Evolutionary conservation across 1,140 invertebrate species (phyloP).

Genomic region (Solenopsis invicta): DNA sequence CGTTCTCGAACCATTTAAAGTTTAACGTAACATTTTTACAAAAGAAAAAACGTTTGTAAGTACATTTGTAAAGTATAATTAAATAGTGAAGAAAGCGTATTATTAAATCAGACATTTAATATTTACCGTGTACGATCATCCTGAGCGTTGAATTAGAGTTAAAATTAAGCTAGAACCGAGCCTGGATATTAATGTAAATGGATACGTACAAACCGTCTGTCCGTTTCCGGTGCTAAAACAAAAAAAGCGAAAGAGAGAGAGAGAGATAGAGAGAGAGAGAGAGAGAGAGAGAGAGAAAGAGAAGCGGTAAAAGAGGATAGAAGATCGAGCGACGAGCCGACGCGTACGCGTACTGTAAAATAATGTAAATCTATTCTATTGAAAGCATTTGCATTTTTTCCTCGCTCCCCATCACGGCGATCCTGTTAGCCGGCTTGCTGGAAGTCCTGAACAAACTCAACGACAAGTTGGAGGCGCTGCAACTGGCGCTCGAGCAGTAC

Average conservation of each 20-base stretch:
- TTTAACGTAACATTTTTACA: neutral
- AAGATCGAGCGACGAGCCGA: slow-evolving; percentile 50
- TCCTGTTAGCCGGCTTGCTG: slow-evolving; percentile 86
- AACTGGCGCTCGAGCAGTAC: slow-evolving; percentile 93
- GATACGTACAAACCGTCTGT: slow-evolving; percentile 58
- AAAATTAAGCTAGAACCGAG: slow-evolving; percentile 46
- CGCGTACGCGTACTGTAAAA: slow-evolving; percentile 68
- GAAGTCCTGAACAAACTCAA: slow-evolving; percentile 89
- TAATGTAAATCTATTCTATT: slow-evolving; percentile 74
- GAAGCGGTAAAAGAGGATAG: slow-evolving; percentile 13
- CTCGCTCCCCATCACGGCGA: slow-evolving; percentile 15
- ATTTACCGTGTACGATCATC: slow-evolving; percentile 34
- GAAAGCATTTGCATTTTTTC: slow-evolving; percentile 74
- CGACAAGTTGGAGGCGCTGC: slow-evolving; percentile 90
- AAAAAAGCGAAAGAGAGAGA: neutral
- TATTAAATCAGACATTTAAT: slow-evolving; percentile 1
- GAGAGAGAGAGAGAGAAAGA: neutral
- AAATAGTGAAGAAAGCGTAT: neutral
- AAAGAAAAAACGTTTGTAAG: slow-evolving; percentile 4
- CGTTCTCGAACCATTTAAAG: neutral
- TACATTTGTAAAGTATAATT: slow-evolving; percentile 1
- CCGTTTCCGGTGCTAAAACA: slow-evolving; percentile 26
- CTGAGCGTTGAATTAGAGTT: slow-evolving; percentile 37
- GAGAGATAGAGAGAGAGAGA: neutral
- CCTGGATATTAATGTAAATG: slow-evolving; percentile 56